phyloP scores from a whole-genome alignment of 2,113 vertebrate species.

The Furnarius figulus region DNA sequence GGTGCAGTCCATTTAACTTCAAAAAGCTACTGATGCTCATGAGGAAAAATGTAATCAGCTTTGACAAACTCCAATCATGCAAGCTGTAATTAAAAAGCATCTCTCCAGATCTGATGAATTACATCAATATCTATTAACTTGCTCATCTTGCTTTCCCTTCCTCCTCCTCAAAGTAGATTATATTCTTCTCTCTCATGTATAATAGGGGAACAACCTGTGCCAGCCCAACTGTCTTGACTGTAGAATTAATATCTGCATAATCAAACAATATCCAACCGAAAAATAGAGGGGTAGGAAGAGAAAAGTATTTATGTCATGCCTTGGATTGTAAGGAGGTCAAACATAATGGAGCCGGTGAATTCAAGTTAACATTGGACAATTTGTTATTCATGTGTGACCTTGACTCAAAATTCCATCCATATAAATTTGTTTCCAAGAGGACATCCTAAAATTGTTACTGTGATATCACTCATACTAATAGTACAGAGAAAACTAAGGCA shows the following conservation, averaged over 20 bases:
- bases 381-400: background rate
- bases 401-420: background rate
- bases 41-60: background rate
- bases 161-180: background rate
- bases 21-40: background rate
- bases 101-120: background rate
- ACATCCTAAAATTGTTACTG: background rate
- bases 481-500: background rate
- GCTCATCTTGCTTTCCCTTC: background rate
- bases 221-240: background rate
- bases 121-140: background rate
- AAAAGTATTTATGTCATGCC: background rate
- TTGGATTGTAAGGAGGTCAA: background rate
- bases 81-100: slow-evolving; percentile 23
- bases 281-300: background rate
- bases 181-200: background rate
- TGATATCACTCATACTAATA: background rate
- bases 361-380: background rate
- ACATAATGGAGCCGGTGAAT: background rate
- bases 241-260: background rate
- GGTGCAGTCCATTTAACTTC: background rate
- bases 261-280: background rate
- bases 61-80: background rate
- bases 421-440: background rate
- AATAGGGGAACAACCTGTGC: background rate